Base-by-base conservation (phyloP, 2,888 invertebrate genomes). In the Drosophila mercatorum region DNA sequence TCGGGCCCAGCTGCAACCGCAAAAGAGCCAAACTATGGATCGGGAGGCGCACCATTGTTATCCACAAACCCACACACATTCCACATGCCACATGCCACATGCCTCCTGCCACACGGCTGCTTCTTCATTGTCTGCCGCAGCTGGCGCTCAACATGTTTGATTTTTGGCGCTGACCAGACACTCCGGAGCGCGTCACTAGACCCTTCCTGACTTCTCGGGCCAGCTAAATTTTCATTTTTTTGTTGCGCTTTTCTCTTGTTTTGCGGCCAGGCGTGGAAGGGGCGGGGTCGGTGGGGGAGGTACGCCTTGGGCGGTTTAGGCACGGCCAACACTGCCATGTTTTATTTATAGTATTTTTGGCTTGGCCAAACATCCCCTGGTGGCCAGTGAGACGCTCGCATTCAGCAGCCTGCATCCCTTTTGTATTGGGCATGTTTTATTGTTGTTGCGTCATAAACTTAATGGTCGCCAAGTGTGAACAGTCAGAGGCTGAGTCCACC, bases 371-470 rank as follows among this genome's bases (percentile, higher is more conserved):
- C 76, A 85, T 81, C 85, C 88, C 83, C 82, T 75, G 76, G 85
- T 86, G 85, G 71, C 73, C 78, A 81, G 73, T 67, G 49, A 51
- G 67, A 43, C 64, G 59, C 53, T 72, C 64, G 64, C 64, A 72
- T 56, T 43, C 62, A 56, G 58, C 58, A 56, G 58, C 58, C 31
- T 63, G 59, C 67, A 70, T 74, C 75, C 80, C 75, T 74, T 75
- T 71, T 80, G 73, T 74, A 71, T 78, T 72, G 73, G 75, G 36
- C 80, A 76, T 78, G 86, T 80, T 87, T 87, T 82, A 86, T 78
- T 86, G 86, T 84, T 86, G 84, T 83, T 87, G 88, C 84, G 86
- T 88, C 84, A 87, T 87, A 87, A 87, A 87, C 87, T 87, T 88
- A 88, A 87, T 87, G 86, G 84, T 70, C 73, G 84, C 80, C 88